Conservation (phyloP, 2,797 vertebrate genomes). For the Propithecus perrieri region DNA sequence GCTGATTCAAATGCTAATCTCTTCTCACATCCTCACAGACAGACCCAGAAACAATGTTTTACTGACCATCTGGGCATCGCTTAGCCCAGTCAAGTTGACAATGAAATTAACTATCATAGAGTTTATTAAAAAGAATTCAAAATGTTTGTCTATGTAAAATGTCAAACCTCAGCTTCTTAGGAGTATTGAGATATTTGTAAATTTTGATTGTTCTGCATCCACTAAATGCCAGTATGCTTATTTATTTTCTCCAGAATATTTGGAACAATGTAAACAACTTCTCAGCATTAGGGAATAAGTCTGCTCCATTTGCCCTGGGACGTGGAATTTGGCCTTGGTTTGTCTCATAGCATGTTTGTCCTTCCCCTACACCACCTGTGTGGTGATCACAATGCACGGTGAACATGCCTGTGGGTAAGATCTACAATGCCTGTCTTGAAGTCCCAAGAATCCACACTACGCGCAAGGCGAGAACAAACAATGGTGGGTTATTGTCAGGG, state of each 20-base stretch:
- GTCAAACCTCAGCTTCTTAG: neutral
- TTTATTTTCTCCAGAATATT: neutral
- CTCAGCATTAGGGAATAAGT: neutral
- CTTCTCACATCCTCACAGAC: neutral
- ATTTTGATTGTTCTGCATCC: neutral
- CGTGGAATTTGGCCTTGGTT: too few species aligned
- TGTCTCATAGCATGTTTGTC: fast-evolving
- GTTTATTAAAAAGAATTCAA: neutral
- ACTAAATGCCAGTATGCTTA: too few species aligned
- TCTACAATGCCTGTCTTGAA: neutral
- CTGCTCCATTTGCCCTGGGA: fast-evolving
- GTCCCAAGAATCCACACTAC: neutral
- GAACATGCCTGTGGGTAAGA: fast-evolving
- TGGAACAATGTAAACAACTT: neutral
- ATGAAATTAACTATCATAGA: neutral
- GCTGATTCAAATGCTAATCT: fast-evolving
- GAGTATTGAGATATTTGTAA: neutral
- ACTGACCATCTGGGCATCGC: neutral
- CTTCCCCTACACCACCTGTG: too few species aligned
- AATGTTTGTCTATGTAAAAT: too few species aligned
- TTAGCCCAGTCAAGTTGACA: neutral
- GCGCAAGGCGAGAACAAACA: neutral
- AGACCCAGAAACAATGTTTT: neutral
- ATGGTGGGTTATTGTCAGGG: fast-evolving
- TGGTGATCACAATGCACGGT: fast-evolving